Percentiles rank a stretch among this genome's conserved stretches.
phyloP scores from a whole-genome alignment of 2,888 invertebrate species.

The Hypolimnas misippus region DNA sequence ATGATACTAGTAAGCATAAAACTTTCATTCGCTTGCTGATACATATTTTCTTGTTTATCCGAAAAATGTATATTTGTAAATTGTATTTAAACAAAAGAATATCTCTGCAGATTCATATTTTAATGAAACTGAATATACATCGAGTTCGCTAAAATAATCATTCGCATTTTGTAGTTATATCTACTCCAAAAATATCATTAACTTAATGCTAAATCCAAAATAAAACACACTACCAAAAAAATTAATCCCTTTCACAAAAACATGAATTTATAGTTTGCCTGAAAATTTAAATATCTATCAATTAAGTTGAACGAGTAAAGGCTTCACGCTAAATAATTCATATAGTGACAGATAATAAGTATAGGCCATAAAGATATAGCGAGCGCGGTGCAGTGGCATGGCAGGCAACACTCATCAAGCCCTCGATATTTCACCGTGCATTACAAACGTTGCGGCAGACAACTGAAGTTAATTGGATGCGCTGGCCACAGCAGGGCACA shows the following conservation, averaged over 20 bases:
- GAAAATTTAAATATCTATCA: constrained; percentile 6
- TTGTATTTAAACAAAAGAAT: no score
- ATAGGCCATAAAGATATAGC: constrained; percentile 59
- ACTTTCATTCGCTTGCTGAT: not conserved
- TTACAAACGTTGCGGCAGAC: constrained; percentile 69
- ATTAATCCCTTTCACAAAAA: not conserved
- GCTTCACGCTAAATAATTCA: constrained; percentile 33
- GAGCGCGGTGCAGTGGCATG: constrained; percentile 46
- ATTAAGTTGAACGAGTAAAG: constrained; percentile 16
- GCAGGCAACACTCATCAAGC: constrained; percentile 60
- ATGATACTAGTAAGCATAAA: not conserved
- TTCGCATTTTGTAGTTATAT: no score
- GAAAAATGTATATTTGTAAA: not conserved
- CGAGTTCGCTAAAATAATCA: no score
- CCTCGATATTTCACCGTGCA: constrained; percentile 73
- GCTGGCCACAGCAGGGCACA: constrained; percentile 59
- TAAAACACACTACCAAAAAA: not conserved
- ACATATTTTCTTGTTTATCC: not conserved
- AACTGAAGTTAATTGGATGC: constrained; percentile 79
- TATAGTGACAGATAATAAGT: constrained; percentile 37
- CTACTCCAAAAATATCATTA: no score
- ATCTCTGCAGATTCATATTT: no score
- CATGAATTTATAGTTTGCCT: not conserved
- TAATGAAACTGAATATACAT: no score
- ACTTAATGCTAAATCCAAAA: no score